Evolutionary conservation across 2,113 vertebrate genomes (phyloP), one percentile per base, ranked within the genome.

Genomic region (Mirounga angustirostris): DNA sequence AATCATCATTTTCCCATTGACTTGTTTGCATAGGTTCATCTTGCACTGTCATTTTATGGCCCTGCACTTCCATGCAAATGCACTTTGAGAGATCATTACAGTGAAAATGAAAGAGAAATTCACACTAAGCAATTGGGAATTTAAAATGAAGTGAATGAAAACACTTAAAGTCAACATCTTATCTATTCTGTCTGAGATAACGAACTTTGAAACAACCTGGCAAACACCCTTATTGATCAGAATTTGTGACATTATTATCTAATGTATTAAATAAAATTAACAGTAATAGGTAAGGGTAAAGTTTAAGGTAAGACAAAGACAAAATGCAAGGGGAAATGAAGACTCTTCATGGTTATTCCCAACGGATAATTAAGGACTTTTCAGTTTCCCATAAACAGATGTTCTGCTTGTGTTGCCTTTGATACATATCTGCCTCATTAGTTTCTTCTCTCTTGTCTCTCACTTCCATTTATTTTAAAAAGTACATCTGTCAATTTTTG

Each of bases 401-500:
- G 89, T 69, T 89, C 59, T 58, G 11, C 28, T 73, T 58, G n/a
- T 80, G 85, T 24, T 87, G 21, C 40, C 67, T 96, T 89, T 79
- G 71, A 89, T 76, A 82, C 40, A 43, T 36, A 90, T 22, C 2
- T 81, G 81, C 52, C 90, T 93, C 81, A 82, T 95, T 94, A 97
- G 50, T 79, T 56, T 95, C 59, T 86, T 76, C 7, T 89, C 36
- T 86, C n/a, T 43, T 76, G 21, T 88, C 30, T 65, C 50, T 94
- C 59, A 89, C 46, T 93, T 89, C 26, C 89, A 93, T 67, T 93
- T 87, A 91, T 79, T 95, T 89, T 30, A 91, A 97, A 95, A 63
- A 81, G 14, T 67, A 82, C 65, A 71, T 65, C 46, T 84, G 91
- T 93, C 73, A 79, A 80, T 95, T 91, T 91, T 74, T 95, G 24